phyloP scores from a whole-genome alignment of 2,113 vertebrate species.

The Candoia aspera region DNA sequence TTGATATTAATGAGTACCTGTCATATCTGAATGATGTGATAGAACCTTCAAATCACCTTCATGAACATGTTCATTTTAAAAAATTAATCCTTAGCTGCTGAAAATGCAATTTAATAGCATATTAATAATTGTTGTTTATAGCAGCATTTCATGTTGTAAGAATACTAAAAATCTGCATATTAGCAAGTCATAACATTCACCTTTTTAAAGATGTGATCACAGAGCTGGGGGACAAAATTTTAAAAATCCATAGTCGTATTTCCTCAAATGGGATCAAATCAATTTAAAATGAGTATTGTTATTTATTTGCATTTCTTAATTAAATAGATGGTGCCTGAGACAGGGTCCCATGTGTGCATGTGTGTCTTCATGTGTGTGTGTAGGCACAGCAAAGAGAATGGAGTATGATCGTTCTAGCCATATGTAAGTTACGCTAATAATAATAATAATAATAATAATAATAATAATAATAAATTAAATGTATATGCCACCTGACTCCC shows the following conservation, averaged over 20 bases:
- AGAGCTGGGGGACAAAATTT: background rate
- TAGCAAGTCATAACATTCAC: slow-evolving; percentile 4
- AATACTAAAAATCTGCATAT: background rate
- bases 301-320: background rate
- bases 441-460: no score
- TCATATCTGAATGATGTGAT: fast-evolving
- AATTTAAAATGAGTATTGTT: background rate
- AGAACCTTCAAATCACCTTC: slow-evolving; percentile 1
- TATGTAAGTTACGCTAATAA: background rate
- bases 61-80: background rate
- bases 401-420: background rate
- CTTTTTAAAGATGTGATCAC: background rate
- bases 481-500: background rate
- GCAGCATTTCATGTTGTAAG: background rate
- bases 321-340: background rate
- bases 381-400: background rate
- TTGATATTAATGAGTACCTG: background rate
- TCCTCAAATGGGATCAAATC: background rate
- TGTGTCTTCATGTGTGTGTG: background rate
- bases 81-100: background rate
- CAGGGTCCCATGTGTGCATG: background rate
- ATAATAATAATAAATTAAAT: background rate
- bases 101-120: slow-evolving; percentile 8
- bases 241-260: background rate
- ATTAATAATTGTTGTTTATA: slow-evolving; percentile 16